Conservation (phyloP, 2,113 vertebrate species). For the Grus americana region DNA sequence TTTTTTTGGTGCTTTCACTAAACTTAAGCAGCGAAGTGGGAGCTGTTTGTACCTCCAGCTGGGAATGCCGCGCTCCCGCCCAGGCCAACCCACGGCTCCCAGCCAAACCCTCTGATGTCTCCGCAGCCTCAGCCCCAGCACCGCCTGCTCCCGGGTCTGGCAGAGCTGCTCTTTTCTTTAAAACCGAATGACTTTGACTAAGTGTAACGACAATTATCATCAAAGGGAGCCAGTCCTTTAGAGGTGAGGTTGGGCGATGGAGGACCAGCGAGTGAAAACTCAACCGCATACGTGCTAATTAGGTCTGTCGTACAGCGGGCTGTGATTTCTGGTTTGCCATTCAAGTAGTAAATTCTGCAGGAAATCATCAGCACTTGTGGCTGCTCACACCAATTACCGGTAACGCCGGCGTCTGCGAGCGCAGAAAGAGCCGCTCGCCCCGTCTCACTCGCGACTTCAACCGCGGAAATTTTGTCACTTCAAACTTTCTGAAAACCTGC, state of each 20-base stretch:
- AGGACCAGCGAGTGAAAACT: neutral
- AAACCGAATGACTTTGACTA: neutral
- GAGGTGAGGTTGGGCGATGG: constrained; percentile 49
- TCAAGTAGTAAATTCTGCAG: neutral
- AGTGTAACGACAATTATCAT: neutral
- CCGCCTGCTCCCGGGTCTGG: neutral
- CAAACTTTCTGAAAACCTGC: neutral
- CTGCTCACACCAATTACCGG: constrained; percentile 19
- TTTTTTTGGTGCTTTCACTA: neutral
- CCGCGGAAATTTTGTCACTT: neutral
- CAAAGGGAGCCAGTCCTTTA: constrained; percentile 7
- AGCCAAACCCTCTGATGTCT: neutral
- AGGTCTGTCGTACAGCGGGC: neutral
- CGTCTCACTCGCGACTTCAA: neutral
- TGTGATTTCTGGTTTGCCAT: neutral
- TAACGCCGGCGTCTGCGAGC: neutral
- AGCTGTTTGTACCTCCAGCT: neutral
- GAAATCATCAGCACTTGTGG: constrained; percentile 28
- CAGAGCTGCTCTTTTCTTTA: neutral
- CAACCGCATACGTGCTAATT: neutral
- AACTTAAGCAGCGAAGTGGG: neutral
- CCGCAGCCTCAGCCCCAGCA: neutral
- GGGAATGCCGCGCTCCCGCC: neutral
- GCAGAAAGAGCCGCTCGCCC: neutral
- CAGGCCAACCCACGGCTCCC: neutral